Evolutionary conservation across 2,797 vertebrate genomes (phyloP).

Genomic region (Enteromius mattozi): DNA sequence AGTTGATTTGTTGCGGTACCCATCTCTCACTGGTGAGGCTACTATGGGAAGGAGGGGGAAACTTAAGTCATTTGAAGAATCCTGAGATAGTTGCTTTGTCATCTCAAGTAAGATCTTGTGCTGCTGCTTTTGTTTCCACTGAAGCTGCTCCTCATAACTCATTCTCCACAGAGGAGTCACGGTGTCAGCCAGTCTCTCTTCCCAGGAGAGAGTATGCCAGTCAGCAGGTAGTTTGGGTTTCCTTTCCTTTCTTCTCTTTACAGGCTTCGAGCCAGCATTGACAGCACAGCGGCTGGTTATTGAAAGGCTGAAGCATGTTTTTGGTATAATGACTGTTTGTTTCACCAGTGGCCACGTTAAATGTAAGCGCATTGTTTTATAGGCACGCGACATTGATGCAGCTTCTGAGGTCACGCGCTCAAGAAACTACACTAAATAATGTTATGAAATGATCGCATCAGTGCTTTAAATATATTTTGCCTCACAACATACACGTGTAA

Average conservation of each 20-base stretch:
- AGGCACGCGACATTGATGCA: neutral
- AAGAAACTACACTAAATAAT: neutral
- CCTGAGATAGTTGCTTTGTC: conserved; percentile 56
- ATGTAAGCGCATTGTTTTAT: conserved; percentile 20
- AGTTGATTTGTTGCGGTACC: conserved; percentile 89
- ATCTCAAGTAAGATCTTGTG: conserved; percentile 77
- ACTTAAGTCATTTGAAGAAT: conserved; percentile 58
- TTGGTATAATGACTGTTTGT: conserved; percentile 21
- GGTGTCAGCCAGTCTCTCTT: conserved; percentile 78
- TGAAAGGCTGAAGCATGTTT: conserved; percentile 50
- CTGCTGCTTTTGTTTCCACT: conserved; percentile 83
- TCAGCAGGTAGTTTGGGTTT: conserved; percentile 35
- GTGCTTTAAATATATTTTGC: neutral
- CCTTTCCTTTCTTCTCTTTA: conserved; percentile 56
- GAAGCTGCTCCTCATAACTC: conserved; percentile 84
- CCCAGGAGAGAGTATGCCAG: conserved; percentile 67
- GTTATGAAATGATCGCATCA: neutral
- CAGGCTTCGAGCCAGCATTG: neutral
- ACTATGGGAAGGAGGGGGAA: conserved; percentile 77
- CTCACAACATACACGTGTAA: neutral
- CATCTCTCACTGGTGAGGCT: conserved; percentile 77
- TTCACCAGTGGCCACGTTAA: conserved; percentile 23
- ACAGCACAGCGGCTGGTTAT: conserved; percentile 5
- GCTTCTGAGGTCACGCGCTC: neutral
- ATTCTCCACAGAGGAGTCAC: conserved; percentile 86